Evolutionary conservation across 2,113 vertebrate genomes (phyloP), one percentile per base, ranked within the genome.

Genomic region (Hippolais icterina): DNA sequence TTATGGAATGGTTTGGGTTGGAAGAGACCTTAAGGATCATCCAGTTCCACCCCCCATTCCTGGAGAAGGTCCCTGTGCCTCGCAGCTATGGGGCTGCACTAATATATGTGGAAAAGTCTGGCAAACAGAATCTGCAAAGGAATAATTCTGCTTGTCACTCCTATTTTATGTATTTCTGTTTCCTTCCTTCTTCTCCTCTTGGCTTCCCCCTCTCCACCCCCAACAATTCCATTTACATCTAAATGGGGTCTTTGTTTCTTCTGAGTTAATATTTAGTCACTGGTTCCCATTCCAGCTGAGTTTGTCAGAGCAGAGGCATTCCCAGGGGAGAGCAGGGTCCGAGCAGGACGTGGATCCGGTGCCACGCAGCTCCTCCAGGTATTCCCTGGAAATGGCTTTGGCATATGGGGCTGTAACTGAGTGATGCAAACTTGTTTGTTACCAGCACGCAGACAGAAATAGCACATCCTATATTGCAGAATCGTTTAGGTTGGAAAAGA

Each of bases 51-150:
- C 10, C 21, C 39, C 3, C 12, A 79, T 42, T 94, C 70, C 78
- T 93, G 92, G 90, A 90, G 91, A 77, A 95, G 24, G 82, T 54
- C n/a, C 71, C 93, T 15, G 63, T 94, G 92, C 85, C 94, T 95
- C 0, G 1, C 78, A 91, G 93, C 93, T 52, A 66, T 61, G 2
- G 0, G 10, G 75, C 71, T 92, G 85, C 85, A 86, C 71, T 86
- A 92, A 60, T 77, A 71, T 20, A 71, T 20, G 75, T 44, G 64
- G 44, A 90, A 63, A 96, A 96, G 76, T 44, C 93, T 95, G 79
- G 82, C 93, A 93, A 96, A 71, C 0, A 2, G 89, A 94, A 83
- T 75, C 93, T 81, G 56, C 79, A 56, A 52, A 1, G 1, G 70
- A 72, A 89, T 56, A 92, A 75, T 71, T 90, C 83, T 78, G 56